Evolutionary conservation across 2,888 invertebrate genomes (phyloP).

Genomic region (Elysia crispata): DNA sequence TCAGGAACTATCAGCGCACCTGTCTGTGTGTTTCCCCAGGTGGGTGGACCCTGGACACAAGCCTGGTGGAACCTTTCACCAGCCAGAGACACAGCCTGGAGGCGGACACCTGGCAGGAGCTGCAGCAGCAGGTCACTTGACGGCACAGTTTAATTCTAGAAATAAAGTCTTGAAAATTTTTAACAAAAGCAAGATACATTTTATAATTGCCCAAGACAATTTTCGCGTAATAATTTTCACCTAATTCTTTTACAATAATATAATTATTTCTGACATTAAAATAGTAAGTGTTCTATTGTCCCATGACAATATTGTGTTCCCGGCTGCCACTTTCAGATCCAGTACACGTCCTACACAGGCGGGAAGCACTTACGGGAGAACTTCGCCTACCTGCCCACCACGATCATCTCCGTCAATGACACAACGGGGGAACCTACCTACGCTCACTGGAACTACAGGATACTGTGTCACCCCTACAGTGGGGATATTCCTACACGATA

Average conservation of each 20-base stretch:
- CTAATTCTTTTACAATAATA: too few species aligned
- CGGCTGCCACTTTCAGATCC: constrained; percentile 48
- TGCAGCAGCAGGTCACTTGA: constrained; percentile 52
- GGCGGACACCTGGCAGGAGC: too few species aligned
- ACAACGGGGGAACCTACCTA: constrained; percentile 54
- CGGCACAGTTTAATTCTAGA: too few species aligned
- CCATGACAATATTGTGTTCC: not conserved
- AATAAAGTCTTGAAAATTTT: too few species aligned
- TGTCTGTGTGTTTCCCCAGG: too few species aligned
- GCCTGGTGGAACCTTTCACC: constrained; percentile 65
- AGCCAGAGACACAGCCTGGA: constrained; percentile 66
- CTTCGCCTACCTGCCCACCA: constrained; percentile 66
- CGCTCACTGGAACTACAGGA: constrained; percentile 62
- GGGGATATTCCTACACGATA: constrained; percentile 55
- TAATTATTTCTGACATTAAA: too few species aligned
- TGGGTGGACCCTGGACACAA: constrained; percentile 65
- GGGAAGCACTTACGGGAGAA: constrained; percentile 63
- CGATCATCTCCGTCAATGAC: constrained; percentile 59
- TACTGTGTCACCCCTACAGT: constrained; percentile 60
- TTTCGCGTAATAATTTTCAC: too few species aligned
- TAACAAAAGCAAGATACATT: too few species aligned
- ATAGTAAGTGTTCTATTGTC: not conserved
- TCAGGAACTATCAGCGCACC: too few species aligned
- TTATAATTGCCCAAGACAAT: too few species aligned
- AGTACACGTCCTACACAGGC: constrained; percentile 62